These are phyloP conservation scores for Scaptomyza pallida DNA, from an alignment of 1,140 invertebrate genomes.

Conservation along the genomic window DNA sequence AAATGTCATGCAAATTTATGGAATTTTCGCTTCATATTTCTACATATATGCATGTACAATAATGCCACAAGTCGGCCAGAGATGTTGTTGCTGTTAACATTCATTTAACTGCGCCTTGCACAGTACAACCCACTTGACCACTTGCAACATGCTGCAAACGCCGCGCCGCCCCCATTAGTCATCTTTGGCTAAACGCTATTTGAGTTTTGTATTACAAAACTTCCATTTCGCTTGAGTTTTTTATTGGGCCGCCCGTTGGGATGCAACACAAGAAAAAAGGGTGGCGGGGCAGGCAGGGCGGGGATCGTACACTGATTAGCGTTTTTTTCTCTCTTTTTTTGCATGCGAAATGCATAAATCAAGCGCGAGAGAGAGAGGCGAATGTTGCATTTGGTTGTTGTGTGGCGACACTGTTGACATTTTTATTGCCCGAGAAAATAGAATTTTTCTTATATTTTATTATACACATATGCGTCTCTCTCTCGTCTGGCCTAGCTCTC, in stretches of 20 bases:
- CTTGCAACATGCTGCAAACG: constrained; percentile 53
- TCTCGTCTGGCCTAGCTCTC: too few species aligned
- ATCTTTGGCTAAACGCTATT: constrained; percentile 79
- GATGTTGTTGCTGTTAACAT: constrained; percentile 44
- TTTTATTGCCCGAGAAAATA: constrained; percentile 82
- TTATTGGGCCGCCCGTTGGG: constrained; percentile 46
- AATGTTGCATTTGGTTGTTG: constrained; percentile 58
- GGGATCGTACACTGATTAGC: constrained; percentile 63
- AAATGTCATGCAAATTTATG: constrained; percentile 59
- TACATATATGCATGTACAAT: not conserved
- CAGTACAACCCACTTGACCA: constrained; percentile 58
- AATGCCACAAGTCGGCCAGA: constrained; percentile 14
- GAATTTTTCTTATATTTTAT: constrained; percentile 66
- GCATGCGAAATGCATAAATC: constrained; percentile 80
- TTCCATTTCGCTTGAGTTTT: constrained; percentile 35
- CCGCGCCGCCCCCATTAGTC: constrained; percentile 80
- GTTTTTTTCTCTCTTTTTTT: too few species aligned
- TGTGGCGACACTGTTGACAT: constrained; percentile 73
- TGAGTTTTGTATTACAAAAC: constrained; percentile 63
- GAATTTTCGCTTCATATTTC: constrained; percentile 18
- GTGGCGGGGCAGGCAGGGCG: not conserved
- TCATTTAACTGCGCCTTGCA: constrained; percentile 52
- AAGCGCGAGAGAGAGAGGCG: constrained; percentile 17
- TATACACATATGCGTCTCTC: too few species aligned
- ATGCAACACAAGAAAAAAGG: not conserved